phyloP scores from a whole-genome alignment of 2,888 invertebrate species.

The Tenthredo amoena region DNA sequence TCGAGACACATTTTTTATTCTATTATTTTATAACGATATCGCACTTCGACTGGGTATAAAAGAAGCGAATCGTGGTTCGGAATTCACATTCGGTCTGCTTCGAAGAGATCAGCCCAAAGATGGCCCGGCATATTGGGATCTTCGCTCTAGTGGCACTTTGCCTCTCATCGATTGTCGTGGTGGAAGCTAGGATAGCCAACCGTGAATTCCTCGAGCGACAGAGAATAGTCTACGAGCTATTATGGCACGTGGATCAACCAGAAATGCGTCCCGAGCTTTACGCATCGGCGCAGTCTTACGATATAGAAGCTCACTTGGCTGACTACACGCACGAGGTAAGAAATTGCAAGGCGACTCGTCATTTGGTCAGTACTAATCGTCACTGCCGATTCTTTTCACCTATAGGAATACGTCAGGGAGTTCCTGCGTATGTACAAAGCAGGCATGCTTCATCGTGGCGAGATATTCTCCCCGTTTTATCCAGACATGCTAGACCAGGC shows the following conservation, averaged over 20 bases:
- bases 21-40: background rate
- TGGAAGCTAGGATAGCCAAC: conserved; percentile 58
- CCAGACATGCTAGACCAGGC: conserved; percentile 78
- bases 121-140: background rate
- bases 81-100: conserved; percentile 14
- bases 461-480: conserved; percentile 72
- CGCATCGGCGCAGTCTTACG: conserved; percentile 63
- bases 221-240: conserved; percentile 78
- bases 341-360: background rate
- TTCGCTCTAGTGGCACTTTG: background rate
- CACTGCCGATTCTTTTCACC: background rate
- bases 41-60: background rate
- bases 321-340: conserved; percentile 68
- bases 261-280: conserved; percentile 51
- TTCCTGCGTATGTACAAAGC: conserved; percentile 77
- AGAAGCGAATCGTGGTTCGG: background rate
- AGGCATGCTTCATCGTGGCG: conserved; percentile 68
- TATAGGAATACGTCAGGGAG: conserved; percentile 77
- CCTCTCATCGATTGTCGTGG: background rate
- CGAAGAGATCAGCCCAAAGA: background rate
- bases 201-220: conserved; percentile 77
- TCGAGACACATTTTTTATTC: background rate
- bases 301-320: conserved; percentile 66
- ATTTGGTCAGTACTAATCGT: background rate
- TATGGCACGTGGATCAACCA: conserved; percentile 77